Conservation (phyloP, 2,113 vertebrate genomes). For the Halichoeres trimaculatus region DNA sequence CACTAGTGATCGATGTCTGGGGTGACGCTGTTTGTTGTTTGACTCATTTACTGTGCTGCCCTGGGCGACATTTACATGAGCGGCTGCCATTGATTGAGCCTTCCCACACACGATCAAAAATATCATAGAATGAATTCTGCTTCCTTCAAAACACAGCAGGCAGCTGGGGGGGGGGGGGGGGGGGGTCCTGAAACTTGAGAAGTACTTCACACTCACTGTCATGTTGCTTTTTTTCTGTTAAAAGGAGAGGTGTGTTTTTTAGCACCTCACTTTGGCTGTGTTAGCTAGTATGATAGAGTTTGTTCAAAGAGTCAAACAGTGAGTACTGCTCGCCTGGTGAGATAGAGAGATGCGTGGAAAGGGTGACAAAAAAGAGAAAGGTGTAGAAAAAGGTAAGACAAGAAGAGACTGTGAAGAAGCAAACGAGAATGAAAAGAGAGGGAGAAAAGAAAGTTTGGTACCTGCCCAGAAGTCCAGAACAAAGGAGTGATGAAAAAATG, state of each 20-base stretch:
- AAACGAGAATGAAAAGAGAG: neutral
- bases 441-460: neutral
- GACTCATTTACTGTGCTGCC: slow-evolving; percentile 31
- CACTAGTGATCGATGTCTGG: slow-evolving; percentile 18
- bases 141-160: slow-evolving; percentile 17
- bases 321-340: neutral
- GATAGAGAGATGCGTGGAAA: slow-evolving; percentile 7
- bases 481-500: neutral
- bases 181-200: slow-evolving; percentile 6
- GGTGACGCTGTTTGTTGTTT: slow-evolving; percentile 22
- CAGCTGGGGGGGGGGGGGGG: slow-evolving; percentile 42
- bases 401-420: neutral
- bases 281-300: slow-evolving; percentile 17
- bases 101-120: slow-evolving; percentile 42
- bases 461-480: too few species aligned
- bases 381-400: neutral
- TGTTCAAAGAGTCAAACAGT: neutral
- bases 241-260: neutral
- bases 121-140: slow-evolving; percentile 24
- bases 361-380: slow-evolving; percentile 6
- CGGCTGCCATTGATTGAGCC: slow-evolving; percentile 36
- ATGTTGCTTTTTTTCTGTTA: slow-evolving; percentile 2
- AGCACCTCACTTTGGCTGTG: slow-evolving; percentile 3
- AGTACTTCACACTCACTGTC: slow-evolving; percentile 35
- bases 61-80: slow-evolving; percentile 15